These are phyloP conservation scores for Triplophysa tibetana DNA, from an alignment of 2,113 vertebrate genomes.

Conservation along the genomic window DNA sequence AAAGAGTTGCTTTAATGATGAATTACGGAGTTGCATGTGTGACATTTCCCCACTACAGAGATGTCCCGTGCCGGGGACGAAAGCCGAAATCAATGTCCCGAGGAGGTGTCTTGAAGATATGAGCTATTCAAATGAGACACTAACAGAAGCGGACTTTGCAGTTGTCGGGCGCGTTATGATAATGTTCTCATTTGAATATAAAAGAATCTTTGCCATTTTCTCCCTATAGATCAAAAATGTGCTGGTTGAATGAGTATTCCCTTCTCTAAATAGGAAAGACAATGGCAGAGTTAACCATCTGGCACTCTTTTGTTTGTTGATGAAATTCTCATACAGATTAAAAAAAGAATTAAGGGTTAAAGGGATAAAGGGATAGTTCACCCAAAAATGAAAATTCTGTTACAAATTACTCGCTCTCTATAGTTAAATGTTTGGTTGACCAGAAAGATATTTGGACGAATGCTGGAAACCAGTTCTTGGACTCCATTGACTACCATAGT, in stretches of 20 bases:
- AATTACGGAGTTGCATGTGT: conserved; percentile 67
- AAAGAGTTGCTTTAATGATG: conserved; percentile 70
- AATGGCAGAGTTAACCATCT: conserved; percentile 69
- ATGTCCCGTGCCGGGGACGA: conserved; percentile 72
- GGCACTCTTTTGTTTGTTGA: conserved; percentile 60
- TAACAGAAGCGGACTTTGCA: conserved; percentile 72
- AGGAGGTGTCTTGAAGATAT: conserved; percentile 79
- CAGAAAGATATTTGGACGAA: no score
- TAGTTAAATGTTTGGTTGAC: no score
- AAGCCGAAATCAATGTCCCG: conserved; percentile 73
- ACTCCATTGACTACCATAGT: no score
- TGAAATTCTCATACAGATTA: conserved; percentile 34
- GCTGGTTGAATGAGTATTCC: conserved; percentile 64
- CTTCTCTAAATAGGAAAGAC: conserved; percentile 74
- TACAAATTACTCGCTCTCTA: no score
- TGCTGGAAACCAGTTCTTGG: no score
- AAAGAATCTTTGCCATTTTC: conserved; percentile 72
- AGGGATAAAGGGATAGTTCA: conserved; percentile 57
- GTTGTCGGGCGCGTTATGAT: conserved; percentile 76
- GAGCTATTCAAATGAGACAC: conserved; percentile 79
- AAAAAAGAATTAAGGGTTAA: conserved; percentile 39
- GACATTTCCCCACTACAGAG: conserved; percentile 70
- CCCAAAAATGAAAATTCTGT: no score
- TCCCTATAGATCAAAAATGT: conserved; percentile 66
- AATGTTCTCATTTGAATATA: conserved; percentile 82